Percentiles rank a stretch among this genome's conserved stretches.
Evolutionary conservation across 2,888 invertebrate species (phyloP).

Genomic region (Cheilosia urbana): DNA sequence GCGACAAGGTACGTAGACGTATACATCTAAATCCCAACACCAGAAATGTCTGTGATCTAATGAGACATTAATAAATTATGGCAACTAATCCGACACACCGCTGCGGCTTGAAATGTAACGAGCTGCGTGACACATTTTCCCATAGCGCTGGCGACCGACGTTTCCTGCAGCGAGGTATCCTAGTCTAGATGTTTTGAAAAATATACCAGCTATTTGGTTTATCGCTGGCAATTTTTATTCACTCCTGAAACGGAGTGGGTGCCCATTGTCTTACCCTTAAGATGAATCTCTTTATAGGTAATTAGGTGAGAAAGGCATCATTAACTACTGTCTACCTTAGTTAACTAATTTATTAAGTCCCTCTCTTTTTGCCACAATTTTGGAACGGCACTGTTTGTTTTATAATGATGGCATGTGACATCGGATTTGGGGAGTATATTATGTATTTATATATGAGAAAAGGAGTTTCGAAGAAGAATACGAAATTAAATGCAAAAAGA

Average conservation of each 20-base stretch:
- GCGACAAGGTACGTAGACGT: slow-evolving; percentile 2
- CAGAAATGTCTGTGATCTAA: slow-evolving; percentile 19
- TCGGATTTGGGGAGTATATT: background rate
- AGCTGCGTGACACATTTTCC: slow-evolving; percentile 7
- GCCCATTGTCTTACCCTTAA: background rate
- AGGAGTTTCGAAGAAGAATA: background rate
- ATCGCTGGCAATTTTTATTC: slow-evolving; percentile 38
- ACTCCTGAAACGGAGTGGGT: background rate
- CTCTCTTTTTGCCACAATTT: background rate
- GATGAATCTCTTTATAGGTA: slow-evolving; percentile 14
- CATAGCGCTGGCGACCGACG: background rate
- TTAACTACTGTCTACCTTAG: slow-evolving; percentile 23
- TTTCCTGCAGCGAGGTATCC: slow-evolving; percentile 11
- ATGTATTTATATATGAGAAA: background rate
- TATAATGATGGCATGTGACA: background rate
- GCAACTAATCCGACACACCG: slow-evolving; percentile 41
- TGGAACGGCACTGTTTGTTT: background rate
- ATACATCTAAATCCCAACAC: background rate
- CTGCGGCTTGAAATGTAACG: slow-evolving; percentile 16
- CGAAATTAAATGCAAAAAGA: slow-evolving; percentile 4
- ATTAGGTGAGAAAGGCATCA: slow-evolving; percentile 10
- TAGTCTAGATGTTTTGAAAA: slow-evolving; percentile 36
- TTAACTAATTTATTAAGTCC: slow-evolving; percentile 25
- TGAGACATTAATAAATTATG: slow-evolving; percentile 34
- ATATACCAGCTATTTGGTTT: slow-evolving; percentile 52